Base-by-base conservation (phyloP, 2,888 invertebrate genomes). In the Cantharis nigra region DNA sequence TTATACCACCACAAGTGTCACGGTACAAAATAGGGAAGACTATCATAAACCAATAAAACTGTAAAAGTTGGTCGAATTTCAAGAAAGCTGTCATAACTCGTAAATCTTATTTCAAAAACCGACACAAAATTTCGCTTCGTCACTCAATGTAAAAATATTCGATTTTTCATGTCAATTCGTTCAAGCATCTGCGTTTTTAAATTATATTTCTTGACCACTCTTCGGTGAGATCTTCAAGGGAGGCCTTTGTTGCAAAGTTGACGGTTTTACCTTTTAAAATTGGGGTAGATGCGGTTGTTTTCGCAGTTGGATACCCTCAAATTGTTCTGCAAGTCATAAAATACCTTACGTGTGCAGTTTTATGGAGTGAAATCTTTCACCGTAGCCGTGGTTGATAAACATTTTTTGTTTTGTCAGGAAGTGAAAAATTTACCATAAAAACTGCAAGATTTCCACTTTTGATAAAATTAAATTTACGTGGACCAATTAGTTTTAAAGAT, bases 251-350 rank as follows among this genome's bases (percentile, higher is more conserved):
- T 84, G 81, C 71, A 79, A 79, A 82, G 82, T 82, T 82, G 83
- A 84, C 83, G 83, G 85, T 86, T 86, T 84, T 67, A 81, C 85
- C 84, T 84, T 85, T 83, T 83, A 82, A 84, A 84, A 85, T 81
- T 81, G 84, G 84, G 84, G 83, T 83, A 82, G 77, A 81, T 83
- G 84, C 81, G 86, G 85, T 85, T 86, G 87, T 87, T 87, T 86
- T 87, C 87, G 83, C 87, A 86, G 87, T 87, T 85, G 87, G 87
- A 84, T 82, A 83, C 83, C 84, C 80, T 26, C 20, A 16, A 76
- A 77, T 76, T 79, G 75, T 78, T 78, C 70, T 72, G 75, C 78
- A 78, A 78, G 78, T 78, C 78, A 78, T 70, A 78, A 49, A 70
- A 49, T 65, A 71, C 23, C 16, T 69, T 26, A 63, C 72, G 26